Evolutionary conservation across 2,888 invertebrate genomes (phyloP).

Genomic region (Sicus ferrugineus): DNA sequence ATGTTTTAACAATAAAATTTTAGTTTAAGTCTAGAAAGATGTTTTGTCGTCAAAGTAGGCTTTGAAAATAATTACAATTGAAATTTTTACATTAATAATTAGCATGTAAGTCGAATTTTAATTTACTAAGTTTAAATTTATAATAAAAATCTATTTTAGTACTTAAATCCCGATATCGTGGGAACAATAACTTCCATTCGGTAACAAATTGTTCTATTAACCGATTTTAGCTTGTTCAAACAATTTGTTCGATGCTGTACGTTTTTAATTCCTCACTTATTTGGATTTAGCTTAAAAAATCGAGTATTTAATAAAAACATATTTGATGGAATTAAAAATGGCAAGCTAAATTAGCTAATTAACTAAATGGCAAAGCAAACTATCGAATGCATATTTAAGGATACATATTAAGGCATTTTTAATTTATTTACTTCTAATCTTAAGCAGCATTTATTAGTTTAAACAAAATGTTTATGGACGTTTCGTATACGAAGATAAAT

Average conservation of each 20-base stretch:
- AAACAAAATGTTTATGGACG: slow-evolving; percentile 25
- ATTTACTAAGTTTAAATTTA: neutral
- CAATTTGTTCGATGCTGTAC: slow-evolving; percentile 60
- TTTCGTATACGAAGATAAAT: slow-evolving; percentile 35
- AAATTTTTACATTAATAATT: slow-evolving; percentile 8
- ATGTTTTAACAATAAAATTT: slow-evolving; percentile 28
- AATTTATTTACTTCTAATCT: slow-evolving; percentile 42
- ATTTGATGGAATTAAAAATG: too few species aligned
- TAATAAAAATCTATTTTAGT: neutral
- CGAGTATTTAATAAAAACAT: slow-evolving; percentile 3
- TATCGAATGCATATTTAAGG: slow-evolving; percentile 14
- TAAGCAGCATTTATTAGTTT: slow-evolving; percentile 65
- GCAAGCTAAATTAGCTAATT: neutral
- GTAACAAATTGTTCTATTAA: slow-evolving; percentile 60
- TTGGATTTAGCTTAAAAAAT: neutral
- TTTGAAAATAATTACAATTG: slow-evolving; percentile 41
- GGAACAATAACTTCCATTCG: neutral
- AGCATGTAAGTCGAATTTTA: neutral
- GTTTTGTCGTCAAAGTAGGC: slow-evolving; percentile 45
- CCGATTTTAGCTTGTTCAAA: slow-evolving; percentile 57
- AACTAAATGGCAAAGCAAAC: neutral
- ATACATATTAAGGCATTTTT: slow-evolving; percentile 5
- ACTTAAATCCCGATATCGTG: neutral
- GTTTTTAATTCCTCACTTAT: slow-evolving; percentile 35
- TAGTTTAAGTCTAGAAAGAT: slow-evolving; percentile 15